phyloP scores from a whole-genome alignment of 2,888 invertebrate genomes.

The Steromphala cineraria region DNA sequence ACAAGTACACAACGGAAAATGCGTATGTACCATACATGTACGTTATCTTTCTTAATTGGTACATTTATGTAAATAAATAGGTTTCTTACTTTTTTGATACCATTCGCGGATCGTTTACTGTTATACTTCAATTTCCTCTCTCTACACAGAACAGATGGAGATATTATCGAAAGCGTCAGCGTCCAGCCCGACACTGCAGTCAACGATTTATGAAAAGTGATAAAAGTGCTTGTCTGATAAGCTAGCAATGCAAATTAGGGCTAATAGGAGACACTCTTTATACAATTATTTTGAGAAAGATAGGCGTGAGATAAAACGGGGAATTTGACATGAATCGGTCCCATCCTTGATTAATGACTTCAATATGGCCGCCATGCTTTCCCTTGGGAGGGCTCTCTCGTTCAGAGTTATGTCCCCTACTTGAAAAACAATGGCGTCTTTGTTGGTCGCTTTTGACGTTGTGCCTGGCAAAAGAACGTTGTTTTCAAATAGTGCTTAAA shows the following conservation, averaged over 20 bases:
- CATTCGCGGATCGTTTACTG: too few relatives aligned
- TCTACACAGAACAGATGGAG: neutral
- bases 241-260: neutral
- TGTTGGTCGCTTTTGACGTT: neutral
- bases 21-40: too few relatives aligned
- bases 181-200: neutral
- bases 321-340: neutral
- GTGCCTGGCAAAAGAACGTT: neutral
- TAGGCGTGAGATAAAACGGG: conserved; percentile 1
- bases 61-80: too few relatives aligned
- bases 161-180: neutral
- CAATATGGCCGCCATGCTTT: neutral
- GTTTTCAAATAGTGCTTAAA: too few relatives aligned
- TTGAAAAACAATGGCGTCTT: neutral
- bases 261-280: conserved; percentile 4
- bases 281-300: conserved; percentile 7
- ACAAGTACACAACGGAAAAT: too few relatives aligned
- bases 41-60: too few relatives aligned
- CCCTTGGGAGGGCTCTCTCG: neutral
- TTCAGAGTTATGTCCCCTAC: neutral
- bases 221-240: neutral
- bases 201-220: neutral
- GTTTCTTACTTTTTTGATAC: too few relatives aligned
- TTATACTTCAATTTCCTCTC: too few relatives aligned
- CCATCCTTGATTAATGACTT: conserved; percentile 3